Evolutionary conservation across 2,113 vertebrate genomes (phyloP).

Genomic region (Atlantisia rogersi): DNA sequence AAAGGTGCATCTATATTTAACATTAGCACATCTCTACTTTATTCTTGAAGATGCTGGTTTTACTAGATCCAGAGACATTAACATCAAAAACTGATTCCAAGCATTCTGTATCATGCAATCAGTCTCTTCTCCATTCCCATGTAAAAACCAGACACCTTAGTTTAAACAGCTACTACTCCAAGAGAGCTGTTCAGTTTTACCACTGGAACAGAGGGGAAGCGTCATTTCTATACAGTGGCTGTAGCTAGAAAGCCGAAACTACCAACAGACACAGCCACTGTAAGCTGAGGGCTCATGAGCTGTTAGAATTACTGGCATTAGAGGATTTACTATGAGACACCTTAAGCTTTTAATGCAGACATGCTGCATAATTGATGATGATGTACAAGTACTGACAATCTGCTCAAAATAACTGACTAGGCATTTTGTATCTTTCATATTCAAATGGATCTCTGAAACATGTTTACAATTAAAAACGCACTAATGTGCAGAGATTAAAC

Average conservation of each 20-base stretch:
- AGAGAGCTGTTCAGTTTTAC: not conserved
- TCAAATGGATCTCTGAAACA: not conserved
- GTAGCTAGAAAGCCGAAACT: not conserved
- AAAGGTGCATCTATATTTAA: not conserved
- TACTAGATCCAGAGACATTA: not conserved
- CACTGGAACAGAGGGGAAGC: not conserved
- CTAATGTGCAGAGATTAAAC: not conserved
- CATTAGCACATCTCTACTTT: rapidly evolving
- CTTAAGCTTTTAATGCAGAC: not conserved
- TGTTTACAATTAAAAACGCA: not conserved
- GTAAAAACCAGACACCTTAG: not conserved
- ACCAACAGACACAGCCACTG: not conserved
- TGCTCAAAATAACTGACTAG: not conserved
- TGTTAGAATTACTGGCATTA: not conserved
- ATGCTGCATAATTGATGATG: not conserved
- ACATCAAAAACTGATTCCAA: not conserved
- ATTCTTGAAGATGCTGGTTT: not conserved
- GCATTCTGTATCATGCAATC: not conserved
- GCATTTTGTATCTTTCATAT: not conserved
- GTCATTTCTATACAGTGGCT: not conserved
- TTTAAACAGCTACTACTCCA: not conserved
- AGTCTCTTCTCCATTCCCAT: not conserved
- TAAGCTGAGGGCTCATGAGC: not conserved
- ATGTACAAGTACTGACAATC: not conserved
- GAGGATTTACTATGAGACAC: not conserved